These are phyloP conservation scores for Proisotoma minuta DNA, from an alignment of 2,888 invertebrate species.

Conservation along the genomic window DNA sequence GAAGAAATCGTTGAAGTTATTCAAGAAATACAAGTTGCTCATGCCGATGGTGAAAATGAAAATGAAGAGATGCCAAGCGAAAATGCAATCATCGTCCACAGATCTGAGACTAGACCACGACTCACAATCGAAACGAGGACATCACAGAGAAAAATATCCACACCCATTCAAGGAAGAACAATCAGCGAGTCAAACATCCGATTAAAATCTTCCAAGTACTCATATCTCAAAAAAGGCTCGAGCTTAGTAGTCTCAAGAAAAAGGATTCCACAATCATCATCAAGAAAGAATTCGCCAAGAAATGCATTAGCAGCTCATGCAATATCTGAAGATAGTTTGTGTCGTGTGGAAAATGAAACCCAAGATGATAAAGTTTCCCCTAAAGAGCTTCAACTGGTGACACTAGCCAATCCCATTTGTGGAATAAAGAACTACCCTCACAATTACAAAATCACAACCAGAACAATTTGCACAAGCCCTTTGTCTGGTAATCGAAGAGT, in stretches of 20 bases:
- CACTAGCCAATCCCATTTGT: neutral
- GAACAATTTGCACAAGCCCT: neutral
- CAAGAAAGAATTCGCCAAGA: neutral
- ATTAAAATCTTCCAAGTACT: too few relatives aligned
- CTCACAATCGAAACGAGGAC: constrained; percentile 22
- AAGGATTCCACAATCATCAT: neutral
- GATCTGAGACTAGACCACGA: constrained; percentile 16
- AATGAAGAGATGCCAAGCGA: neutral
- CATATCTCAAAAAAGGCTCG: too few relatives aligned
- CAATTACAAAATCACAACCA: neutral
- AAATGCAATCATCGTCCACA: constrained; percentile 20
- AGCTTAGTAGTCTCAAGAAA: neutral
- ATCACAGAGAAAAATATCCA: neutral
- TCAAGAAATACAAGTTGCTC: neutral
- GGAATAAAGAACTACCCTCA: neutral
- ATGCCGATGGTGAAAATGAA: neutral
- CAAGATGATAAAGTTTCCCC: neutral
- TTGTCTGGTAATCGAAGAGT: neutral
- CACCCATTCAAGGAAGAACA: neutral
- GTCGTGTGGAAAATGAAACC: neutral
- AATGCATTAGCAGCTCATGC: neutral
- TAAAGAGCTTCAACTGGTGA: neutral
- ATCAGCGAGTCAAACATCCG: neutral
- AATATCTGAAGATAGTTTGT: neutral
- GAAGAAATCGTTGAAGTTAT: constrained; percentile 17